Evolutionary conservation across 2,113 vertebrate species (phyloP).

Genomic region (Ciconia maguari): DNA sequence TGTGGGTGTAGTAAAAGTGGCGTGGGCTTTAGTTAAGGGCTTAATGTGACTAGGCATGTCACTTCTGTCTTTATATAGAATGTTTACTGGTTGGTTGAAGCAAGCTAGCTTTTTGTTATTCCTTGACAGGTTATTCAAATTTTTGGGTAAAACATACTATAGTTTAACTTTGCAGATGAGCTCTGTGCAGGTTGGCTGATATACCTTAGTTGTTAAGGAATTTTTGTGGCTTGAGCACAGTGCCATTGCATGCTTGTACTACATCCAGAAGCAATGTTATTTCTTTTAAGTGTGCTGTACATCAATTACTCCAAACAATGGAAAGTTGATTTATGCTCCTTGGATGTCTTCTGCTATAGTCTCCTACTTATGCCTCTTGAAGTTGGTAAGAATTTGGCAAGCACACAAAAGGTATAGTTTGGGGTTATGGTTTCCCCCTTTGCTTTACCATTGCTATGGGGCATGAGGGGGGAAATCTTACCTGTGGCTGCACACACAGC

Average conservation of each 20-base stretch:
- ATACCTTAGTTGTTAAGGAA: background rate
- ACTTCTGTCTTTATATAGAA: background rate
- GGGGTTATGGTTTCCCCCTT: background rate
- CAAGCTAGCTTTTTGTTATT: background rate
- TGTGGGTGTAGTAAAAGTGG: background rate
- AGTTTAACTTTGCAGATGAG: background rate
- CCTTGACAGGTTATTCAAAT: background rate
- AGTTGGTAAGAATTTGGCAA: background rate
- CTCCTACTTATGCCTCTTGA: background rate
- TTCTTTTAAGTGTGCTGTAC: background rate
- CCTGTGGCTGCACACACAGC: background rate
- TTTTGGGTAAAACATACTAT: background rate
- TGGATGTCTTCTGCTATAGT: background rate
- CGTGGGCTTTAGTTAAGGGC: background rate
- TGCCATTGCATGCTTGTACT: fast-evolving
- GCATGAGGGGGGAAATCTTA: background rate
- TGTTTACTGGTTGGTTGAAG: background rate
- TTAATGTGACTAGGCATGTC: background rate
- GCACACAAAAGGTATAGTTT: background rate
- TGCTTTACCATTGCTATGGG: background rate
- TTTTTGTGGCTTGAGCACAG: background rate
- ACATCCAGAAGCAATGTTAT: background rate
- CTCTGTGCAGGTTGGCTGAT: background rate
- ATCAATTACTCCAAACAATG: background rate
- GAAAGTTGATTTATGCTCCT: background rate